Evolutionary conservation across 2,888 invertebrate genomes (phyloP), one percentile per base, ranked within the genome.

Genomic region (Dryocosmus kuriphilus): DNA sequence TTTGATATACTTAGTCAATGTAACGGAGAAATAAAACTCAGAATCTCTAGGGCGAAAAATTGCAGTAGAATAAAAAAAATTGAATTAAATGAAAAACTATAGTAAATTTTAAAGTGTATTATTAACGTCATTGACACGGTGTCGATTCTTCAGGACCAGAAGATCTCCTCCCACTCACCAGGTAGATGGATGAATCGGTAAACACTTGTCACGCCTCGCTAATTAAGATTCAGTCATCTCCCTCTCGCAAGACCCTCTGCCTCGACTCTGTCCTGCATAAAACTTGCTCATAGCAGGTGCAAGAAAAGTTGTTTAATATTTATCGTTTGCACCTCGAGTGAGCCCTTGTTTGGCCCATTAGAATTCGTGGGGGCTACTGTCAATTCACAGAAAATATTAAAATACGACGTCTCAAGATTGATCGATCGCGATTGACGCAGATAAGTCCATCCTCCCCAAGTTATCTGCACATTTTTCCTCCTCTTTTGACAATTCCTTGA

Each of bases 251-350:
- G 76, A 63, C 65, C 35, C 76, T 32, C 71, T 63, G 77, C 46
- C 55, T 78, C 81, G 74, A 73, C 78, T 60, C 57, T 41, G 16
- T 71, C 74, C 30, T 81, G 77, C 74, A 76, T 76, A 65, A 57
- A 76, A 61, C 71, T 78, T 80, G 75, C 77, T 80, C 84, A 75
- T 81, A 83, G 83, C 86, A 86, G 86, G 86, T 89, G 86, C 85
- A 88, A 87, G 88, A 86, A 75, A 74, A 75, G 75, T 87, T 85
- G 89, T 90, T 91, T 90, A 91, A 90, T 91, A 91, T 91, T 91
- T 91, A 91, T 86, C 84, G 83, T 85, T 85, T 82, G 78, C 85
- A 83, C 82, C 79, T 81, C 74, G 71, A 76, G 75, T 77, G 77
- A 79, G 76, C 76, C 79, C 78, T 80, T 78, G 81, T 81, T 76